Evolutionary conservation across 2,113 vertebrate genomes (phyloP).

Genomic region (Neopipo cinnamomea): DNA sequence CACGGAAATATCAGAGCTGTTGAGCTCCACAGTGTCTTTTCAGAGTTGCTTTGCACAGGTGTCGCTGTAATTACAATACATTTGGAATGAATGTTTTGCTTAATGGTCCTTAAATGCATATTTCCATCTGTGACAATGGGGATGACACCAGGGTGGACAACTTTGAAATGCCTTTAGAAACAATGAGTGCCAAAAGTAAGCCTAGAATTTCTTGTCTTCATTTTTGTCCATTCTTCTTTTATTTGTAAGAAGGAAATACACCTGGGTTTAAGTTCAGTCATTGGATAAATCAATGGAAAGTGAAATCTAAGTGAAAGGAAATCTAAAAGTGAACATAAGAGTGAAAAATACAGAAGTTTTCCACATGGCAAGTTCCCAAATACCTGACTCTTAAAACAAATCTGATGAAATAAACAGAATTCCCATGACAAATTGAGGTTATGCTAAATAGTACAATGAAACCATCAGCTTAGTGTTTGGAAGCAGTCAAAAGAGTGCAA

Average conservation of each 20-base stretch:
- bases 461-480: not conserved
- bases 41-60: not conserved
- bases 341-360: not conserved
- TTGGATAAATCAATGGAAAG: not conserved
- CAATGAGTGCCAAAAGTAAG: not conserved
- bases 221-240: not conserved
- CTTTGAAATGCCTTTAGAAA: not conserved
- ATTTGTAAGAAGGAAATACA: not conserved
- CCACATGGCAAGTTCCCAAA: not conserved
- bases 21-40: not conserved
- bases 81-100: conserved; percentile 2
- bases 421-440: not conserved
- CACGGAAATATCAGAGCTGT: not conserved
- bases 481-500: not conserved
- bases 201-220: not conserved
- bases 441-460: not conserved
- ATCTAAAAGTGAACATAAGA: not conserved
- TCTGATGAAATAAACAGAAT: not conserved
- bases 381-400: not conserved
- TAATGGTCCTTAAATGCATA: not conserved
- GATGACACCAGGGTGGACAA: not conserved
- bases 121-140: not conserved
- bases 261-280: not conserved
- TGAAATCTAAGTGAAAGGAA: not conserved
- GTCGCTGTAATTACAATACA: not conserved